phyloP scores from a whole-genome alignment of 2,888 invertebrate genomes.

The Carabus problematicus region DNA sequence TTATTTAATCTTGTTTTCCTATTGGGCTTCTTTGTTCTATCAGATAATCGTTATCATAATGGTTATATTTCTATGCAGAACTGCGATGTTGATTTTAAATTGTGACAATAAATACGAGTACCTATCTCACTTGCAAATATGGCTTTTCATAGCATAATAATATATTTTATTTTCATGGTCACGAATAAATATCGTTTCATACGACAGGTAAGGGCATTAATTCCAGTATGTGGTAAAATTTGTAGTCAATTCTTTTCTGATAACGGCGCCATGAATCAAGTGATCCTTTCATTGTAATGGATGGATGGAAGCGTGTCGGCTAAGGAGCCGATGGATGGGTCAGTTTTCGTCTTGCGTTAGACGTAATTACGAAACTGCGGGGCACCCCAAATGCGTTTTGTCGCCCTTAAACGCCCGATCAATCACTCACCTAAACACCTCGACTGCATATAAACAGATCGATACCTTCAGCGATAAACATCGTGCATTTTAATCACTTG shows the following conservation, averaged over 20 bases:
- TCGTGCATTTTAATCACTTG: too few species aligned
- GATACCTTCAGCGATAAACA: background rate
- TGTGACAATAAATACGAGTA: too few species aligned
- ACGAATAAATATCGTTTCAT: too few species aligned
- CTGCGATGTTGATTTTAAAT: too few species aligned
- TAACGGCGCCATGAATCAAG: constrained; percentile 7
- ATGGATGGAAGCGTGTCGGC: background rate
- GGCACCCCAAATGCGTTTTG: constrained; percentile 27
- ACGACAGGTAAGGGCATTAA: too few species aligned
- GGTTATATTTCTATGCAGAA: too few species aligned
- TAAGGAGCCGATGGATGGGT: background rate
- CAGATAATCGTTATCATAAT: too few species aligned
- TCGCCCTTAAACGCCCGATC: constrained; percentile 21
- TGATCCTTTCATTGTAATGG: background rate
- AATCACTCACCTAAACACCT: constrained; percentile 23
- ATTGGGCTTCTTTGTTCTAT: too few species aligned
- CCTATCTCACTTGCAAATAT: too few species aligned
- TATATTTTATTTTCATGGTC: too few species aligned
- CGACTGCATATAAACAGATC: constrained; percentile 3
- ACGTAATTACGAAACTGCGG: constrained; percentile 20
- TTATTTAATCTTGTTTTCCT: too few species aligned
- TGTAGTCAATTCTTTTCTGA: background rate
- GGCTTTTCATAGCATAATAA: too few species aligned
- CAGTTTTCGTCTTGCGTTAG: background rate
- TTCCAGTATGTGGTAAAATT: background rate